These are phyloP conservation scores for Beroe ovata DNA, from an alignment of 37 sponge, comb jelly and placozoan species.

Conservation along the genomic window DNA sequence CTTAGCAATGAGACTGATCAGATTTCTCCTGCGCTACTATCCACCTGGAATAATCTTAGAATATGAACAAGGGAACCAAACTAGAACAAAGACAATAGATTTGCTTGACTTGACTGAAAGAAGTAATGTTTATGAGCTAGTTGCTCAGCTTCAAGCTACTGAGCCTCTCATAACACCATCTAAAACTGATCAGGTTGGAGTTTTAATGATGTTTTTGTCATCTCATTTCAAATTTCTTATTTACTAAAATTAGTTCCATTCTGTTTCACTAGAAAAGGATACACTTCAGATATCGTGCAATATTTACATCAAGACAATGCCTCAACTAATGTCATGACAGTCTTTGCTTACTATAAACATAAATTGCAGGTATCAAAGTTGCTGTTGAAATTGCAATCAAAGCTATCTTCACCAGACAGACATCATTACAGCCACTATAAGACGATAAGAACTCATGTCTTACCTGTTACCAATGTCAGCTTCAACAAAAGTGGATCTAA, in stretches of 20 bases:
- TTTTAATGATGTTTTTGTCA: background rate
- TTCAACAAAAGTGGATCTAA: constrained; percentile 95
- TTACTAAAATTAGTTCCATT: too few species aligned
- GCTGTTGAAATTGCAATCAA: constrained; percentile 47
- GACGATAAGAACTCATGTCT: constrained; percentile 81
- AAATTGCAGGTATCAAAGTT: constrained; percentile 62
- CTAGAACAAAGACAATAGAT: constrained; percentile 80
- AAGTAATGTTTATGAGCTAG: constrained; percentile 73
- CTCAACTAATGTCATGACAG: too few species aligned
- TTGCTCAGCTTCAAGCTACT: constrained; percentile 72
- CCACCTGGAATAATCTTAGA: constrained; percentile 97
- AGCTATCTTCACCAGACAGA: constrained; percentile 20
- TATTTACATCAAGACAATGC: too few species aligned
- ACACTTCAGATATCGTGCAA: too few species aligned
- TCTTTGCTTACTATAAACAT: too few species aligned
- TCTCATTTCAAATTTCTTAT: too few species aligned
- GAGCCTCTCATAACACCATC: constrained; percentile 81
- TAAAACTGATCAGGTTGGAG: constrained; percentile 76
- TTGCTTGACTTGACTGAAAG: constrained; percentile 79
- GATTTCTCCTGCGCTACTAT: constrained; percentile 91
- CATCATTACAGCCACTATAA: constrained; percentile 55
- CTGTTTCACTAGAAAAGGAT: too few species aligned
- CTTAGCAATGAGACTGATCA: constrained; percentile 86
- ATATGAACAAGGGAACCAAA: constrained; percentile 82
- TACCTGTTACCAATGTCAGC: constrained; percentile 93